Evolutionary conservation across 2,113 vertebrate species (phyloP), one percentile per base, ranked within the genome.

Genomic region (Macquaria ambigua): DNA sequence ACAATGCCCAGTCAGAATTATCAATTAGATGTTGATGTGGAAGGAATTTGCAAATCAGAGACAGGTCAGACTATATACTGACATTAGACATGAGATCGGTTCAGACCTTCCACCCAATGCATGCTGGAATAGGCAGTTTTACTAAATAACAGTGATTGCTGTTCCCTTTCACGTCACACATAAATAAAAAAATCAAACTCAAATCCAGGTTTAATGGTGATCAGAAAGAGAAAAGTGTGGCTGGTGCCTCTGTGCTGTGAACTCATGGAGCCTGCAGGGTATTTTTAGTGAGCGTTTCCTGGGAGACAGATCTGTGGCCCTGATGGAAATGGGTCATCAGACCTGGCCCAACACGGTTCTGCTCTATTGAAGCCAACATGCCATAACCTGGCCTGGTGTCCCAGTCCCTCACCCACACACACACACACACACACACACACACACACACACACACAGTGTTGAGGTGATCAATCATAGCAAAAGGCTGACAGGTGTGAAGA

Each of bases 301-400:
- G 18, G 67, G 58, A 72, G 74, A 71, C 67, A 53, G 37, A 66
- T 56, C 82, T 64, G 34, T 83, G 74, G 82, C 82, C 82, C 59
- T 64, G 62, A 64, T 72, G 59, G 74, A 83, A 77, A 63, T 69
- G 81, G 81, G 74, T 77, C 81, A 77, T 63, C 73, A 67, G 59
- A 28, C 59, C 59, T 34, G 55, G 46, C 64, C 58, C 81, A 68
- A 70, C 73, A 61, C 15, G 0, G 64, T 77, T 83, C 81, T 76
- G 74, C 73, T 83, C 81, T 68, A 74, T 12, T 83, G 73, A 55
- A 76, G 77, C 66, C 43, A 76, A 68, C 73, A 76, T 58, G 55
- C n/a, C 64, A 69, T 53, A 82, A 67, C 79, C 62, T 75, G 41
- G 41, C 71, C 71, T 37, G 52, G 46, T 83, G 66, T 39, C 56